Evolutionary conservation across 2,888 invertebrate species (phyloP).

Genomic region (Ornithoptera alexandrae): DNA sequence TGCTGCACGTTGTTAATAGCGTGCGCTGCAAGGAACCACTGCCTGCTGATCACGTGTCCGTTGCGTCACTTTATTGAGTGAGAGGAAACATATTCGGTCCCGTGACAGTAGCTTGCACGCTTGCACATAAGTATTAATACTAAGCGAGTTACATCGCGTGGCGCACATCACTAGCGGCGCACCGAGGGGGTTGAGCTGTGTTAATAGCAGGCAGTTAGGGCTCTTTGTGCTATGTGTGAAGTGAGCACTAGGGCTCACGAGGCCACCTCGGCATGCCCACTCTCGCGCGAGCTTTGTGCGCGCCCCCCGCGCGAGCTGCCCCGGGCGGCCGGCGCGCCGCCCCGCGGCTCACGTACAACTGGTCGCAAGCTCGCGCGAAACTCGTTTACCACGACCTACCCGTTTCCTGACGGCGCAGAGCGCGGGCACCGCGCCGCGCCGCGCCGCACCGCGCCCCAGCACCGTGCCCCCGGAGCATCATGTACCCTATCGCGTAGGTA

Average conservation of each 20-base stretch:
- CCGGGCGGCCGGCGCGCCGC: constrained; percentile 17
- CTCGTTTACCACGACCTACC: constrained; percentile 49
- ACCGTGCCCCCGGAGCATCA: background rate
- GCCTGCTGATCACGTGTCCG: no score
- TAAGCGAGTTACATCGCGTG: background rate
- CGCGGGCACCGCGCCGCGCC: no score
- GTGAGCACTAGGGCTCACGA: constrained; percentile 69
- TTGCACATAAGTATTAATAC: background rate
- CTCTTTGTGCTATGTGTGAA: constrained; percentile 77
- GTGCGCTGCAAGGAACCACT: no score
- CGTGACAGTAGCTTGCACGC: background rate
- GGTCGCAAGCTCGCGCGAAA: constrained; percentile 32
- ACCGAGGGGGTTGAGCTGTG: constrained; percentile 56
- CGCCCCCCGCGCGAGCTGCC: constrained; percentile 14
- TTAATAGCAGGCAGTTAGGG: constrained; percentile 79
- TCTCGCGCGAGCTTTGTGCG: constrained; percentile 17
- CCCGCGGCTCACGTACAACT: no score
- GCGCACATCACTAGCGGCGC: constrained; percentile 52
- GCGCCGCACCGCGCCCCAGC: no score
- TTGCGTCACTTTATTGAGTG: no score
- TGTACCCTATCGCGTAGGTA: background rate
- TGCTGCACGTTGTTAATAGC: no score
- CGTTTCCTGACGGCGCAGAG: constrained; percentile 37
- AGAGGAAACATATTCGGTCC: no score
- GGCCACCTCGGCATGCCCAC: constrained; percentile 38